These are phyloP conservation scores for Nesoenas mayeri DNA, from an alignment of 2,113 vertebrate species.

Conservation along the genomic window DNA sequence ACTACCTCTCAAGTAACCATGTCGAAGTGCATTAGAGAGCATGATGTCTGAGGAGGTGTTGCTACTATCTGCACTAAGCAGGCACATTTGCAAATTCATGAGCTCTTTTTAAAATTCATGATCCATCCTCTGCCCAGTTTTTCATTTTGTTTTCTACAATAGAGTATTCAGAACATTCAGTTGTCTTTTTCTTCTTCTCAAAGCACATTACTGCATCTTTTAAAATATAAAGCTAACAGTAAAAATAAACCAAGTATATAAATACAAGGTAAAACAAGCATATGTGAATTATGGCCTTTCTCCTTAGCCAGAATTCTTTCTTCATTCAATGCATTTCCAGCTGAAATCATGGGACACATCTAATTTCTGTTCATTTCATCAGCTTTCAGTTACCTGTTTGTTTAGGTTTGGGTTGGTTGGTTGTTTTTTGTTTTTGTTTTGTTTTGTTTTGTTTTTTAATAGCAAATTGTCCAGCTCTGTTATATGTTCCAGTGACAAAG, in stretches of 20 bases:
- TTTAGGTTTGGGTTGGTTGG: neutral
- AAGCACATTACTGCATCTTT: neutral
- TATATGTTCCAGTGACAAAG: neutral
- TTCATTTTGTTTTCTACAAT: slow-evolving; percentile 44
- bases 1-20: slow-evolving; percentile 48
- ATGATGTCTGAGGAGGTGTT: slow-evolving; percentile 56
- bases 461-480: neutral
- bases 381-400: neutral
- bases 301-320: neutral
- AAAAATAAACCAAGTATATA: neutral
- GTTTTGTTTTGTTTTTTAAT: neutral
- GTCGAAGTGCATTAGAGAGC: slow-evolving; percentile 59
- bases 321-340: neutral
- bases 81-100: slow-evolving; percentile 72
- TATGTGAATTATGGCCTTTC: neutral
- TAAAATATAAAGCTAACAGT: neutral
- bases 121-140: slow-evolving; percentile 22
- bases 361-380: neutral
- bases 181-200: neutral
- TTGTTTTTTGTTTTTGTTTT: neutral
- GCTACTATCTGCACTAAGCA: slow-evolving; percentile 61
- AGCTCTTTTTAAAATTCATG: slow-evolving; percentile 69
- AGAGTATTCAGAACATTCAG: slow-evolving; percentile 8
- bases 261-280: neutral
- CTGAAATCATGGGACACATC: neutral